phyloP scores from a whole-genome alignment of 1,140 invertebrate genomes.

The Colletes latitarsis region DNA sequence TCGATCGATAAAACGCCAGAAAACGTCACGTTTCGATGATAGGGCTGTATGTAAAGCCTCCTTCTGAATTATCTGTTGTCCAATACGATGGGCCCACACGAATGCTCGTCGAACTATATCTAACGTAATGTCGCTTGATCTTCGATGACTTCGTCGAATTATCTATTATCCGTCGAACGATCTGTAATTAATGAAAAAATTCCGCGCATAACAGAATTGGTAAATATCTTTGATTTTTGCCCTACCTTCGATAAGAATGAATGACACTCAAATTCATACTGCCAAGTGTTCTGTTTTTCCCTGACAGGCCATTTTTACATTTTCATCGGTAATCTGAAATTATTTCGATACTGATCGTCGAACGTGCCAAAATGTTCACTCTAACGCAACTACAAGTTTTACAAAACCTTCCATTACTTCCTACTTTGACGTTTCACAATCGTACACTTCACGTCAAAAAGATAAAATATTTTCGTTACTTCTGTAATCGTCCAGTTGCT shows the following conservation, averaged over 20 bases:
- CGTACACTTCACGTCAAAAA: too few species aligned
- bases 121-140: background rate
- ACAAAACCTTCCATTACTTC: too few species aligned
- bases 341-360: background rate
- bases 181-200: slow-evolving; percentile 4
- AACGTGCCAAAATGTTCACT: too few species aligned
- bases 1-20: background rate
- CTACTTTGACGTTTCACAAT: too few species aligned
- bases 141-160: background rate
- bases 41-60: background rate
- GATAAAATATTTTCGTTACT: too few species aligned
- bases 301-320: background rate
- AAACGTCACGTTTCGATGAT: background rate
- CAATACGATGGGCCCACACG: too few species aligned
- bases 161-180: background rate
- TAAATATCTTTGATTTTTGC: background rate
- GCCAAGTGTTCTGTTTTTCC: background rate
- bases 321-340: background rate
- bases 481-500: too few species aligned
- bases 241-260: background rate
- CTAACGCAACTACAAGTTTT: too few species aligned
- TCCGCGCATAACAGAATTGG: background rate
- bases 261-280: background rate
- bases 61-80: background rate
- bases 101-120: background rate